phyloP scores from a whole-genome alignment of 2,888 invertebrate genomes.

The Globia sparganii region DNA sequence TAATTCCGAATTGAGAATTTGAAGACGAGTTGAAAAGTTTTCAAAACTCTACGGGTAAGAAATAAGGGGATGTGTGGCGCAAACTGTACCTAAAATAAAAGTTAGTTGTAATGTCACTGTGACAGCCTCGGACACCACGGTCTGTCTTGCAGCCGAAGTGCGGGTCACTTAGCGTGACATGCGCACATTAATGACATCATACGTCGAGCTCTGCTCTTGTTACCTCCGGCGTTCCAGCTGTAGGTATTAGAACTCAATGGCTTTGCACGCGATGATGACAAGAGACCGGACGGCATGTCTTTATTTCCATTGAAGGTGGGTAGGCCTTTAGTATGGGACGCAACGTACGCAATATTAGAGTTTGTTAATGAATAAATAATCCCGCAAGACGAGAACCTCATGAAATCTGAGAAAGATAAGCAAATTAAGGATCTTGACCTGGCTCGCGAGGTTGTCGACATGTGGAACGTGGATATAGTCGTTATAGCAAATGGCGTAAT shows the following conservation, averaged over 20 bases:
- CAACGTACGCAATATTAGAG: too few species aligned
- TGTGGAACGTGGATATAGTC: too few species aligned
- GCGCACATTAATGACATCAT: background rate
- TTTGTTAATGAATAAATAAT: background rate
- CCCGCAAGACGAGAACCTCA: background rate
- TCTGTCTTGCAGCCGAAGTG: background rate
- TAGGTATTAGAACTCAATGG: background rate
- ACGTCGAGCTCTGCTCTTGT: background rate
- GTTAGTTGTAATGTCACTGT: background rate
- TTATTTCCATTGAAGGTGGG: background rate
- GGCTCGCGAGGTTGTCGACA: too few species aligned
- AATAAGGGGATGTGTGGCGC: background rate
- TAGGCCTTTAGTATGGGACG: background rate
- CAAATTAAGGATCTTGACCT: background rate
- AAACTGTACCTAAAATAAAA: background rate
- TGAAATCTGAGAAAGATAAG: background rate
- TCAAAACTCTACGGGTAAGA: background rate
- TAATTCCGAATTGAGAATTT: background rate
- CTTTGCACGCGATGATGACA: background rate
- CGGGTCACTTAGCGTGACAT: background rate
- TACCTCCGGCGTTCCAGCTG: background rate
- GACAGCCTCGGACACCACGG: background rate
- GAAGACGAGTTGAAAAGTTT: background rate
- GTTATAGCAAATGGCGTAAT: too few species aligned
- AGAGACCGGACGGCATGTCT: background rate